These are phyloP conservation scores for Achatina immaculata DNA, from an alignment of 1,140 invertebrate species.

Conservation along the genomic window DNA sequence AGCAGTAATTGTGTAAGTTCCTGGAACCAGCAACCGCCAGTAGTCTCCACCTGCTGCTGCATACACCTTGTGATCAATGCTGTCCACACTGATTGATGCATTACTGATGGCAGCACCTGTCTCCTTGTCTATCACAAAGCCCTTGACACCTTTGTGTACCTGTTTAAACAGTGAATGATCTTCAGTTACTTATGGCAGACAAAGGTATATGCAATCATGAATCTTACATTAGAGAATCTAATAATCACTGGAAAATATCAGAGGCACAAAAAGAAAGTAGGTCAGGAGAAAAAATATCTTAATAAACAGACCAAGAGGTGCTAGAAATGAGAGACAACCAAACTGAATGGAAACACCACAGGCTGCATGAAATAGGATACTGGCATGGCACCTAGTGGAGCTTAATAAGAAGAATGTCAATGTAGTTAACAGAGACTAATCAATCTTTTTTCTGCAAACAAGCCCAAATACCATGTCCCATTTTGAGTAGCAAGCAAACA, in stretches of 20 bases:
- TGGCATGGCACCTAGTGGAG: too few relatives aligned
- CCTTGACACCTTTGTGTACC: constrained; percentile 89
- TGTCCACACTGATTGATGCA: constrained; percentile 81
- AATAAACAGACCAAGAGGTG: not conserved
- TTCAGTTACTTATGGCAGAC: not conserved
- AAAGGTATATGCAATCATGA: too few relatives aligned
- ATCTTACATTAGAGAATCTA: not conserved
- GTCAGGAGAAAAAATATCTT: constrained; percentile 1
- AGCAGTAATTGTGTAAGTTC: constrained; percentile 86
- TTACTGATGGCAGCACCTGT: constrained; percentile 78
- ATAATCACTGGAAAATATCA: not conserved
- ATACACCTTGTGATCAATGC: constrained; percentile 66
- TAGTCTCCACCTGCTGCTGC: constrained; percentile 87
- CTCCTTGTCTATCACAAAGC: constrained; percentile 85
- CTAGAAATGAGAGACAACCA: not conserved
- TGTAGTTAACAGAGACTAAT: too few relatives aligned
- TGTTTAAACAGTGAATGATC: constrained; percentile 40
- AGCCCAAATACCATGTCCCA: too few relatives aligned
- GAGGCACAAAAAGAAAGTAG: not conserved
- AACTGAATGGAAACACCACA: too few relatives aligned
- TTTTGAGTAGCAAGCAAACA: too few relatives aligned
- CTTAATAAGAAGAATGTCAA: too few relatives aligned
- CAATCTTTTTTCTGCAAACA: too few relatives aligned
- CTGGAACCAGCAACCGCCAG: constrained; percentile 90
- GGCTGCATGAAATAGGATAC: too few relatives aligned